Evolutionary conservation across 1,140 invertebrate genomes (phyloP).

Genomic region (Leptopilina clavipes): DNA sequence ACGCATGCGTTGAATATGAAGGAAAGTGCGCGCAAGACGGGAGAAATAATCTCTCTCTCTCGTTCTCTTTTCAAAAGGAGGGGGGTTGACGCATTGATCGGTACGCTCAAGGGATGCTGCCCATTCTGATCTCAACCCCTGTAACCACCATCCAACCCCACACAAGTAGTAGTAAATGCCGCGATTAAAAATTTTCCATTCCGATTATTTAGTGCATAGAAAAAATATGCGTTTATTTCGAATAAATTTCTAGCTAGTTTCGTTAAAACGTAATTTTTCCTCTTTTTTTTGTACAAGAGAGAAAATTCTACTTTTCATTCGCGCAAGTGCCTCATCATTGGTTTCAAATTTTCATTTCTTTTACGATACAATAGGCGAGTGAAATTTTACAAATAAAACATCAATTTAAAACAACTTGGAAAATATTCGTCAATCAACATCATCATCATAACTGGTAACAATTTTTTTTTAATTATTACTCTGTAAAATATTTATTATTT

Average conservation of each 20-base stretch:
- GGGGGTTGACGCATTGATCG: conserved; percentile 56
- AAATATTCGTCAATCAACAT: too few relatives aligned
- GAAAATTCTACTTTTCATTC: conserved; percentile 30
- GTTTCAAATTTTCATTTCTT: conserved; percentile 47
- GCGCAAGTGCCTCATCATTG: conserved; percentile 53
- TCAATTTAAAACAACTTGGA: too few relatives aligned
- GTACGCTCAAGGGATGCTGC: conserved; percentile 54
- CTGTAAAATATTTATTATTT: neutral
- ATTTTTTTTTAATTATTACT: neutral
- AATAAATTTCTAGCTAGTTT: conserved; percentile 46
- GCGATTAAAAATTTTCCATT: conserved; percentile 53
- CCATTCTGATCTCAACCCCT: conserved; percentile 60
- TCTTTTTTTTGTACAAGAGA: too few relatives aligned
- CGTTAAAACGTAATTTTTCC: too few relatives aligned
- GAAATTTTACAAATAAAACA: conserved; percentile 30
- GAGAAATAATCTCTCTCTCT: conserved; percentile 33
- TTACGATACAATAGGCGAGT: conserved; percentile 35
- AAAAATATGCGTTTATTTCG: conserved; percentile 46
- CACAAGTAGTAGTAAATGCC: conserved; percentile 48
- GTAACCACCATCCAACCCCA: conserved; percentile 55
- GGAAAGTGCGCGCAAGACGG: conserved; percentile 51
- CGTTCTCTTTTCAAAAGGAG: too few relatives aligned
- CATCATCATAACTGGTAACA: neutral
- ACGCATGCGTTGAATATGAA: conserved; percentile 17
- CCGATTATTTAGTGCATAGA: conserved; percentile 46